Conservation (phyloP, 2,888 invertebrate species). For the Onchidella celtica region DNA sequence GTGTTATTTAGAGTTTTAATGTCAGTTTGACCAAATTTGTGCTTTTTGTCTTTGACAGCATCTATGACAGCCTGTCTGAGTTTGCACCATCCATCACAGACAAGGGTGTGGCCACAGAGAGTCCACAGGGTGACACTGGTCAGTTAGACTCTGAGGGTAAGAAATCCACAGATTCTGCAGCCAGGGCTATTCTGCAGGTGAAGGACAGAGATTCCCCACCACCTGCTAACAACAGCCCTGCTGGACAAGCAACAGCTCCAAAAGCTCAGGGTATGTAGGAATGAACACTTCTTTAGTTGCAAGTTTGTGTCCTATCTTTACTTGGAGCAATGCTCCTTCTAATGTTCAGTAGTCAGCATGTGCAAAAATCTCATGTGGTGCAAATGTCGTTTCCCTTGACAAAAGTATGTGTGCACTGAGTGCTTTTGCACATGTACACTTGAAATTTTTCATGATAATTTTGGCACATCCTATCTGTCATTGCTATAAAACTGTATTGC, state of each 20-base stretch:
- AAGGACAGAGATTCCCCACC: constrained; percentile 43
- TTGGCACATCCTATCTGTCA: neutral
- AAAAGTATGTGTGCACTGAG: too few relatives aligned
- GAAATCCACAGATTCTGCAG: constrained; percentile 1
- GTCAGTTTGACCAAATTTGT: too few relatives aligned
- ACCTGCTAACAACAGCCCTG: constrained; percentile 23
- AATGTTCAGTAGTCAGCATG: too few relatives aligned
- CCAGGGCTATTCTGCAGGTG: neutral
- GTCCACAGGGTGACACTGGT: constrained; percentile 2
- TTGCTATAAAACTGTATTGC: neutral
- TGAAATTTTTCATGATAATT: too few relatives aligned
- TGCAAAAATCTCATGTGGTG: too few relatives aligned
- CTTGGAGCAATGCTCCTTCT: neutral
- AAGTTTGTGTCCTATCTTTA: too few relatives aligned
- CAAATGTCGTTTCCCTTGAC: too few relatives aligned
- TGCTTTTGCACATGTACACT: too few relatives aligned
- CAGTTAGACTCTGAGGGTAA: constrained; percentile 12
- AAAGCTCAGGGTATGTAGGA: constrained; percentile 39
- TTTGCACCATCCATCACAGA: constrained; percentile 76
- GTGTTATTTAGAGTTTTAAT: too few relatives aligned
- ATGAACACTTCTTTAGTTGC: too few relatives aligned
- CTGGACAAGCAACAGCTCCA: neutral
- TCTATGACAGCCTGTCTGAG: constrained; percentile 76
- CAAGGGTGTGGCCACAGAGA: constrained; percentile 10
- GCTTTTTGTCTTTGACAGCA: constrained; percentile 61